Conservation (phyloP, 92 coral and sea anemone species). For the Palythoa grandis region DNA sequence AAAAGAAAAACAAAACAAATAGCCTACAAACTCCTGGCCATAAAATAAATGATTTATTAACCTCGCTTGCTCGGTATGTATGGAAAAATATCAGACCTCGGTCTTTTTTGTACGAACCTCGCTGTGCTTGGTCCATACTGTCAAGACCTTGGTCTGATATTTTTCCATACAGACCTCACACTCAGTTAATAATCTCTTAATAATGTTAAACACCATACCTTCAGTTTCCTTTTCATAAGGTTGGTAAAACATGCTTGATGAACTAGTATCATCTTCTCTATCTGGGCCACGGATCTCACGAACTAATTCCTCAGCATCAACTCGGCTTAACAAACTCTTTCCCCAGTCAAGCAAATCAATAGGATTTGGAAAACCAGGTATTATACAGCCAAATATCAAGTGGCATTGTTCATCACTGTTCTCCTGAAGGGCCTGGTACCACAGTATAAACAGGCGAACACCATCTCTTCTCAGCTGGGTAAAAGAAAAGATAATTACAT, state of each 20-base stretch:
- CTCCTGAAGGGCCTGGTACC: slow-evolving; percentile 89
- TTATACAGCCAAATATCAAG: slow-evolving; percentile 84
- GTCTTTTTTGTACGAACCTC: no score
- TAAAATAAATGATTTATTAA: no score
- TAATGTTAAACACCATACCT: slow-evolving; percentile 50
- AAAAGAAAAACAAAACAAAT: no score
- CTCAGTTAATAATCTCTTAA: no score
- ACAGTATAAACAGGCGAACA: slow-evolving; percentile 86
- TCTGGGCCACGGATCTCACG: slow-evolving; percentile 73
- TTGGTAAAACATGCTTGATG: slow-evolving; percentile 65
- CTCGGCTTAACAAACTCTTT: slow-evolving; percentile 62
- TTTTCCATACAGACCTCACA: no score
- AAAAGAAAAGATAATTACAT: background rate
- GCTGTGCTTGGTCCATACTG: no score
- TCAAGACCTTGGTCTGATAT: no score
- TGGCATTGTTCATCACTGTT: slow-evolving; percentile 86
- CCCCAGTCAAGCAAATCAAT: slow-evolving; percentile 73
- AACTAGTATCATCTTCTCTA: slow-evolving; percentile 59
- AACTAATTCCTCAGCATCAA: slow-evolving; percentile 79
- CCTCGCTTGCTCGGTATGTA: no score
- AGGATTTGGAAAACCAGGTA: slow-evolving; percentile 97
- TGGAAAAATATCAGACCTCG: no score
- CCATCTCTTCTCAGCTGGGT: slow-evolving; percentile 87
- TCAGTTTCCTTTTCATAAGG: slow-evolving; percentile 71
- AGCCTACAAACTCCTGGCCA: no score